Percentiles rank a stretch among this genome's conserved stretches.
Conservation (phyloP, 2,888 invertebrate species). For the Cheilosia pagana region DNA sequence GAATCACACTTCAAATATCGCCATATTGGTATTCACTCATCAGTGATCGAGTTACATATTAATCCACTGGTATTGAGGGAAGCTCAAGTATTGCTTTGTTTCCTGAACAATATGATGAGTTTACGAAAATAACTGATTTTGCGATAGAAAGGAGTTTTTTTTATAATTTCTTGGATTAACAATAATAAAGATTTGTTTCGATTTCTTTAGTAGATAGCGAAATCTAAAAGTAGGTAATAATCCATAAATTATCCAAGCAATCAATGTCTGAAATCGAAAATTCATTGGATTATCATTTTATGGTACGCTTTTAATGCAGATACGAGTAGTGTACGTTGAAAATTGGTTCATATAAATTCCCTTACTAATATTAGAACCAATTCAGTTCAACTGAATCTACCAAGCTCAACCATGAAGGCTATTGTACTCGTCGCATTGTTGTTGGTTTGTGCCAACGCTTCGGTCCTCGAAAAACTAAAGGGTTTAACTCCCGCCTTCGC, state of each 20-base stretch:
- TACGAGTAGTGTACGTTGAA: neutral
- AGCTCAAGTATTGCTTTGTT: too few species aligned
- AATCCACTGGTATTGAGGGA: too few species aligned
- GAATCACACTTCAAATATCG: too few species aligned
- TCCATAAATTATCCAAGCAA: conserved; percentile 5
- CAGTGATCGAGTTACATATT: too few species aligned
- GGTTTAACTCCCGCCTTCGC: conserved; percentile 79
- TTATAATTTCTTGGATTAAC: too few species aligned
- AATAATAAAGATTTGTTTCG: too few species aligned
- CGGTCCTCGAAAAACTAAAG: conserved; percentile 67
- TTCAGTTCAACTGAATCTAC: conserved; percentile 13
- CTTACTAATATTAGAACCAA: neutral
- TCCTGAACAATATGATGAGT: too few species aligned
- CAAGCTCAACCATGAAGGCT: conserved; percentile 78
- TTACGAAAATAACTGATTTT: too few species aligned
- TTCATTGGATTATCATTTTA: conserved; percentile 6
- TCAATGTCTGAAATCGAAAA: neutral
- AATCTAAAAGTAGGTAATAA: too few species aligned
- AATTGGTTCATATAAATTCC: conserved; percentile 40
- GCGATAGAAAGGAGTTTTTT: too few species aligned
- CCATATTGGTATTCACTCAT: too few species aligned
- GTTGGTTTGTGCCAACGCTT: conserved; percentile 78
- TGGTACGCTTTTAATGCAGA: conserved; percentile 1
- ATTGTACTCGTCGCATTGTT: conserved; percentile 77
- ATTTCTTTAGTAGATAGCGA: too few species aligned